phyloP scores from a whole-genome alignment of 2,888 invertebrate species.

The Heterodera filipjevi region DNA sequence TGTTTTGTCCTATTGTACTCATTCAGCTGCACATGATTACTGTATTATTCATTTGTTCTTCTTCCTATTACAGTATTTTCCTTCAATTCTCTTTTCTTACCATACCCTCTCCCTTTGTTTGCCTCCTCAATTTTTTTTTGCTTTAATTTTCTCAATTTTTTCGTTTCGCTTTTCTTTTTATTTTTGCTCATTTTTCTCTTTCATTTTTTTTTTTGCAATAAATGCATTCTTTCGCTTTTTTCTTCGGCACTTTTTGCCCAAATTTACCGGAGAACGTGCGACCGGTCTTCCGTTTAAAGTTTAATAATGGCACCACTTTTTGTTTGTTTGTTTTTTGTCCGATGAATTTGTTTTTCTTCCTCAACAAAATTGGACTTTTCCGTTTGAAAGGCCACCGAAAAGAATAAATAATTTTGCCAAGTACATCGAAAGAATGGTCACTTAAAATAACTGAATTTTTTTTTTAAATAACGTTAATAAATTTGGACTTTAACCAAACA shows the following conservation, averaged over 20 bases:
- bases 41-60: too few species aligned
- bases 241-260: neutral
- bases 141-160: neutral
- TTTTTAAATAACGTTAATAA: too few species aligned
- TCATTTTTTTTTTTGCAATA: too few species aligned
- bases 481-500: too few species aligned
- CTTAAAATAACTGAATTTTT: too few species aligned
- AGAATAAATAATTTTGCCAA: neutral
- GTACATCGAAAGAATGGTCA: neutral
- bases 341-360: neutral
- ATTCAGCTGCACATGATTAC: too few species aligned
- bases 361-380: neutral
- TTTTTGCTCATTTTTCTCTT: too few species aligned
- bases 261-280: neutral
- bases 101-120: neutral
- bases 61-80: neutral
- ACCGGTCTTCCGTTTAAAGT: neutral
- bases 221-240: too few species aligned
- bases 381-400: neutral
- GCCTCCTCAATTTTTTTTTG: neutral
- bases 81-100: neutral
- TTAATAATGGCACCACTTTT: constrained; percentile 6
- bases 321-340: neutral
- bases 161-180: neutral
- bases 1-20: too few species aligned